Evolutionary conservation across 2,797 vertebrate species (phyloP).

Genomic region (Potorous gilbertii): DNA sequence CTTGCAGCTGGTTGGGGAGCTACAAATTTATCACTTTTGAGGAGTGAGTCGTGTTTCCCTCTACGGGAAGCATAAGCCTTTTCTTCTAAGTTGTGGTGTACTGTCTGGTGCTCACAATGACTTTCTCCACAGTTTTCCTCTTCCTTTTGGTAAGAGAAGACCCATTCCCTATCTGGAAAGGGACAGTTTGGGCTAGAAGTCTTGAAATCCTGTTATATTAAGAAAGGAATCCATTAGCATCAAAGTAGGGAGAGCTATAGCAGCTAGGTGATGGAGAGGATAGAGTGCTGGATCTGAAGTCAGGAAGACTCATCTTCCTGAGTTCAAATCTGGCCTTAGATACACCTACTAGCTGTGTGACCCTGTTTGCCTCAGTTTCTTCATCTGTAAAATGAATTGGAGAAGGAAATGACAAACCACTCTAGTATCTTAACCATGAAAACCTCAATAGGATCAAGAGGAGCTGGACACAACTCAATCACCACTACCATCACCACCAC

Average conservation of each 20-base stretch:
- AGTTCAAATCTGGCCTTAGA: too few species aligned
- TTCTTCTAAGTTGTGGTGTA: not conserved
- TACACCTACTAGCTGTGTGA: too few species aligned
- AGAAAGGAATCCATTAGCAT: not conserved
- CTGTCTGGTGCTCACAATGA: not conserved
- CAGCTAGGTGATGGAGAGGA: too few species aligned
- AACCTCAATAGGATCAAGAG: too few species aligned
- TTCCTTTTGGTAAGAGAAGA: not conserved
- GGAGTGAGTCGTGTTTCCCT: conserved; percentile 49
- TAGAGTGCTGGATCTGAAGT: too few species aligned
- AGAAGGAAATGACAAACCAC: too few species aligned
- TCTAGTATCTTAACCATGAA: too few species aligned
- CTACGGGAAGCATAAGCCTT: not conserved
- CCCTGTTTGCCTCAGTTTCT: too few species aligned
- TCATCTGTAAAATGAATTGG: too few species aligned
- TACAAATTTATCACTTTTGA: conserved; percentile 29
- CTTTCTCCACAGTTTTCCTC: conserved; percentile 44
- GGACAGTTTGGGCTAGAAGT: not conserved
- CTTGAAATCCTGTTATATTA: not conserved
- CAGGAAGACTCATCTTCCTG: too few species aligned
- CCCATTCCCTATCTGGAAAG: not conserved
- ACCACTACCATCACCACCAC: too few species aligned
- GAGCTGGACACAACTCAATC: too few species aligned
- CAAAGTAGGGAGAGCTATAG: not conserved
- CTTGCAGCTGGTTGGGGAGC: conserved; percentile 42